Conservation (phyloP, 2,113 vertebrate genomes). For the Eurystomus gularis region DNA sequence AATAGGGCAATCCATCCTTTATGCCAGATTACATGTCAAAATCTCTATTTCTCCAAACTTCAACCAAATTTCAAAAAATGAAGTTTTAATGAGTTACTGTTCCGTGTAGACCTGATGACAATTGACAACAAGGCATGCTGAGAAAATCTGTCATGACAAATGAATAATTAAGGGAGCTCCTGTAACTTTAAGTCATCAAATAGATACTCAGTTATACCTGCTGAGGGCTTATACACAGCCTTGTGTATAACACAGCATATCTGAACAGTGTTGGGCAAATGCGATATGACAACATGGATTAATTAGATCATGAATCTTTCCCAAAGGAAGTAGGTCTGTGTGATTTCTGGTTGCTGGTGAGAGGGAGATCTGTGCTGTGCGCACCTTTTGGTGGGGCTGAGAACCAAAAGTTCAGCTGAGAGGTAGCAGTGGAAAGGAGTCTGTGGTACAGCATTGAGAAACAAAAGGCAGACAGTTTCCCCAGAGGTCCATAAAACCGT, state of each 20-base stretch:
- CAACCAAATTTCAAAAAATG: neutral
- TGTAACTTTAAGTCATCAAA: neutral
- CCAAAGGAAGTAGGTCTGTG: neutral
- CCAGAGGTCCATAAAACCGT: neutral
- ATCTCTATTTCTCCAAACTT: neutral
- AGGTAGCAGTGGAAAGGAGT: fast-evolving
- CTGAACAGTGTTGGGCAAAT: neutral
- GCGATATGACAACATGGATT: neutral
- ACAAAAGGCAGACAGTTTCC: neutral
- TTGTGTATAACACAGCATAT: neutral
- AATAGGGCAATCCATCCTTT: neutral
- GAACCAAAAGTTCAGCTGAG: neutral
- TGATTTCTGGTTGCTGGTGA: neutral
- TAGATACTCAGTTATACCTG: neutral
- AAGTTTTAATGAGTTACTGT: neutral
- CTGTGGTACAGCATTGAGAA: neutral
- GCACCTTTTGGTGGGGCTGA: neutral
- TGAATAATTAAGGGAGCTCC: neutral
- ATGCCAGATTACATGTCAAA: neutral
- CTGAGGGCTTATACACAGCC: neutral
- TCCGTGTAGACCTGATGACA: neutral
- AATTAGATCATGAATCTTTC: neutral
- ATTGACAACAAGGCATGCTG: neutral
- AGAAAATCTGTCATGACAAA: neutral
- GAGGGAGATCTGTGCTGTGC: neutral